phyloP scores from a whole-genome alignment of 2,888 invertebrate genomes.

The Tridacna gigas region DNA sequence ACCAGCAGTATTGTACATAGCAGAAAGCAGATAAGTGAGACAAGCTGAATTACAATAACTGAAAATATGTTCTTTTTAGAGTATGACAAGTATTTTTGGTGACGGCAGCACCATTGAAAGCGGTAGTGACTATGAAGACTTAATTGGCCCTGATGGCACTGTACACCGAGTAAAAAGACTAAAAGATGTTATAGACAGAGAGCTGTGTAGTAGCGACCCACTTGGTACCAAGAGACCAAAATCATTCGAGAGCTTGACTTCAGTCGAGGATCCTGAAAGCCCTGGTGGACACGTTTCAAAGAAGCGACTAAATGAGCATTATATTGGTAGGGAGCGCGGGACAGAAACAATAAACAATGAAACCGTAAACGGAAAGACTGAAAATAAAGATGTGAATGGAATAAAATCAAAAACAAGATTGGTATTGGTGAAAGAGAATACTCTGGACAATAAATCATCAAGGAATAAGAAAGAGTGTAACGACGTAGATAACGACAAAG shows the following conservation, averaged over 20 bases:
- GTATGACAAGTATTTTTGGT: constrained; percentile 38
- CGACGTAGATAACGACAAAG: background rate
- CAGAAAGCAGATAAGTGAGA: background rate
- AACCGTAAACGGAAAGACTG: background rate
- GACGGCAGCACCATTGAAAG: background rate
- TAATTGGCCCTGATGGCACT: constrained; percentile 45
- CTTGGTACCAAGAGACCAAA: constrained; percentile 36
- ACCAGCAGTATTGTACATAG: background rate
- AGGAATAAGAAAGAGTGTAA: background rate
- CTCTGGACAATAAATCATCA: background rate
- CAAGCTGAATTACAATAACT: background rate
- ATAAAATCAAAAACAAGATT: constrained; percentile 22
- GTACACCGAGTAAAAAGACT: constrained; percentile 32
- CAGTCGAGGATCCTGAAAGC: constrained; percentile 39
- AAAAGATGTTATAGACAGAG: constrained; percentile 31
- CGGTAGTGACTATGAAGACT: constrained; percentile 34
- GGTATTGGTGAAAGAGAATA: constrained; percentile 26
- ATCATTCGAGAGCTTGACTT: constrained; percentile 44
- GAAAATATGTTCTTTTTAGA: constrained; percentile 6
- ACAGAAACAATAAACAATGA: constrained; percentile 21
- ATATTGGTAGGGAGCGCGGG: constrained; percentile 19
- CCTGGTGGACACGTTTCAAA: constrained; percentile 19
- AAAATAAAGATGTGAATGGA: constrained; percentile 1
- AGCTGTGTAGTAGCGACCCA: background rate
- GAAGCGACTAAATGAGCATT: constrained; percentile 32